phyloP scores from a whole-genome alignment of 1,140 invertebrate genomes.

The Melipona quadrifasciata region DNA sequence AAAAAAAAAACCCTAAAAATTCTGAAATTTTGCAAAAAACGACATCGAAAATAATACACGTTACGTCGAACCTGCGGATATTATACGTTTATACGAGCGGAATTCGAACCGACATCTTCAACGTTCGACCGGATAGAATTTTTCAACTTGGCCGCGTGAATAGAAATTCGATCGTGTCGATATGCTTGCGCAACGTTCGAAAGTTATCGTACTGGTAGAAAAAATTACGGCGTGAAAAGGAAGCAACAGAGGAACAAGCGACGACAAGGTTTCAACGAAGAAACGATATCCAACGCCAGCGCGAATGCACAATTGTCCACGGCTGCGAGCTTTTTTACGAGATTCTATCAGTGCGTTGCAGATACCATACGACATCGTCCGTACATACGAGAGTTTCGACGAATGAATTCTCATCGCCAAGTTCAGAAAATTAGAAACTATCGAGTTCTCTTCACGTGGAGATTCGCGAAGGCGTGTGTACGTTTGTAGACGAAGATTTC shows the following conservation, averaged over 20 bases:
- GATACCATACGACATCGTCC: neutral
- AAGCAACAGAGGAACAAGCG: slow-evolving; percentile 5
- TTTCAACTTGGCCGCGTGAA: neutral
- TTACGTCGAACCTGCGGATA: neutral
- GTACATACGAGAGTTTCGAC: neutral
- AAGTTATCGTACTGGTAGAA: slow-evolving; percentile 10
- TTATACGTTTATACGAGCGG: neutral
- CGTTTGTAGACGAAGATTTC: too few relatives aligned
- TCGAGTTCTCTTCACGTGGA: too few relatives aligned
- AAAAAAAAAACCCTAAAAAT: too few relatives aligned
- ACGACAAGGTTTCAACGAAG: neutral
- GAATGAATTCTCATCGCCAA: neutral
- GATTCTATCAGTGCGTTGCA: neutral
- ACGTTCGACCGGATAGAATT: neutral
- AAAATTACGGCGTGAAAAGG: slow-evolving; percentile 18
- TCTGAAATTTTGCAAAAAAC: neutral
- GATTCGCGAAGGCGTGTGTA: too few relatives aligned
- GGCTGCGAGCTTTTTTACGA: neutral
- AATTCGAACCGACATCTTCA: neutral
- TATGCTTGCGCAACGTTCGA: slow-evolving; percentile 24
- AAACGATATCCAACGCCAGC: neutral
- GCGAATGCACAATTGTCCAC: neutral
- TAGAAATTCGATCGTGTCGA: neutral
- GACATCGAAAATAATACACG: neutral
- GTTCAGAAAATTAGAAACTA: neutral